phyloP scores from a whole-genome alignment of 2,113 vertebrate species.

The Octodon degus region DNA sequence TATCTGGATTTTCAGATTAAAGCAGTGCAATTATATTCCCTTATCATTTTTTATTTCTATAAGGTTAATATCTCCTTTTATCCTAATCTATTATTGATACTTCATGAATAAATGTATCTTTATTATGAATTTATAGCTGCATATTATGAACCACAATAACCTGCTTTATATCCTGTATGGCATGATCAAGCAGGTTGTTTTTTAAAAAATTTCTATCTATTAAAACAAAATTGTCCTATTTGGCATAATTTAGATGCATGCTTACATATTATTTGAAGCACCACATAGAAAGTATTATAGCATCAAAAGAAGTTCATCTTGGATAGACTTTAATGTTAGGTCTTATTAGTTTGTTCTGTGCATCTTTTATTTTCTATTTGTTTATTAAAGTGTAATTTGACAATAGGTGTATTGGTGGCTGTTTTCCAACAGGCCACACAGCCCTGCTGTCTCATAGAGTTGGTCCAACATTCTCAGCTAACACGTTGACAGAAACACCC shows the following conservation, averaged over 20 bases:
- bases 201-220: neutral
- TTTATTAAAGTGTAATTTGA: slow-evolving; percentile 11
- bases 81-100: neutral
- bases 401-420: neutral
- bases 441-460: neutral
- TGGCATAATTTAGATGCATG: slow-evolving; percentile 35
- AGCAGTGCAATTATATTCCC: neutral
- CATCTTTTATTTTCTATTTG: neutral
- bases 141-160: slow-evolving; percentile 7
- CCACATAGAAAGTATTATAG: neutral
- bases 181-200: neutral
- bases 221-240: slow-evolving; percentile 63
- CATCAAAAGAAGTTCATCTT: neutral
- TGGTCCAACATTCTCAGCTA: neutral
- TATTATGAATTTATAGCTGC: slow-evolving; percentile 3
- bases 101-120: slow-evolving; percentile 7
- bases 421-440: neutral
- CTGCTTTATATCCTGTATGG: neutral
- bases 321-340: neutral
- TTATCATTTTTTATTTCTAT: neutral
- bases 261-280: slow-evolving; percentile 56
- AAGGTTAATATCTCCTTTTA: neutral
- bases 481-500: neutral
- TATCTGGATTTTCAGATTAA: neutral
- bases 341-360: neutral